Base-by-base conservation (phyloP, 2,888 invertebrate genomes). In the Zaprionus obscuricornis region DNA sequence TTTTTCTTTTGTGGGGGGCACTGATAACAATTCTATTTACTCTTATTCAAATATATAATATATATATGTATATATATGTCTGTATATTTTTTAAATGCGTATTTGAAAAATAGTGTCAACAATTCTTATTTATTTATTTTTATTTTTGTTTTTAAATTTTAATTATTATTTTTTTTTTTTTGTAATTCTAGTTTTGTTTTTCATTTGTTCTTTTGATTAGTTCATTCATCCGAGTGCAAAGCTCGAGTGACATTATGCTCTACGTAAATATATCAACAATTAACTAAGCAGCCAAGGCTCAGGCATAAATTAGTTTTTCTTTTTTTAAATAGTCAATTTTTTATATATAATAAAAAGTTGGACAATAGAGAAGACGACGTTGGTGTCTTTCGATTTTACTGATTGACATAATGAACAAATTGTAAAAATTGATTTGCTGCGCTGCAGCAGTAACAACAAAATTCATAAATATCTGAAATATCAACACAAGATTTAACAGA, bases 81-180 rank as follows among this genome's bases (percentile, higher is more conserved):
- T 74, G 54, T 56, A 45, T 75, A 81, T 60, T 66, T 73, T 47
- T 77, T 78, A 78, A 78, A 78, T 78, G 77, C 77, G 78, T 85
- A 60, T 82, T 85, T 85, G 85, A 84, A 81, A 77, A 65, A 78
- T 82, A 78, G 66, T 81, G 29, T 62, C 73, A 73, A 73, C 70
- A 73, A 73, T 64, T 59, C 63, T 42, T 45, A 24, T 46, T 18
- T n/a, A 10, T 46, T 5, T 34, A 24, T 14, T 66, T 51, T 46
- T n/a, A n/a, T n/a, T n/a, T n/a, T n/a, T n/a, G n/a, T 58, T 43
- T 60, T 59, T 62, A 40, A 24, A 40, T 47, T 26, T 20, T 18
- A 11, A 17, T 40, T 51, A 27, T 14, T 27, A 47, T 27, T n/a
- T 16, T n/a, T 37, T 31, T 14, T 11, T 18, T 14, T 52, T 34